These are phyloP conservation scores for Tachysurus fulvidraco DNA, from an alignment of 2,113 vertebrate species.

Conservation along the genomic window DNA sequence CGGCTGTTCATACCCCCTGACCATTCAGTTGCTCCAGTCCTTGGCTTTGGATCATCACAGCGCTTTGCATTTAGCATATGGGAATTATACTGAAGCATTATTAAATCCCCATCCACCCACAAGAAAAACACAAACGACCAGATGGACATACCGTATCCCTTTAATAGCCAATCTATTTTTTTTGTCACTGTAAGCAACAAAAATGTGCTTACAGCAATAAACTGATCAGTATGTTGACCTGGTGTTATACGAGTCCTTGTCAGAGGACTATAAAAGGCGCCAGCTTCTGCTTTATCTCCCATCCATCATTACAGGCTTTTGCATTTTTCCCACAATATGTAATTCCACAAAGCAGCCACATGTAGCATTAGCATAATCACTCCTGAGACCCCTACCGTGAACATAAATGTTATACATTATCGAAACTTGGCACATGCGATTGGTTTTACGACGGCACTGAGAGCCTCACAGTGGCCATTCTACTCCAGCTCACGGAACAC, in stretches of 20 bases:
- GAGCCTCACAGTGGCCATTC: neutral
- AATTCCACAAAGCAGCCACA: slow-evolving; percentile 51
- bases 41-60: neutral
- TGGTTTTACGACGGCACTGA: neutral
- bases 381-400: slow-evolving; percentile 26
- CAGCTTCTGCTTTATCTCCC: slow-evolving; percentile 39
- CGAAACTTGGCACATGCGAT: slow-evolving; percentile 3
- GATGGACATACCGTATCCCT: slow-evolving; percentile 59
- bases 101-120: neutral
- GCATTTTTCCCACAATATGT: slow-evolving; percentile 38
- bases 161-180: slow-evolving; percentile 66
- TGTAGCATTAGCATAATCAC: slow-evolving; percentile 45
- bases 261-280: neutral
- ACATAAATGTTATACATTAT: neutral
- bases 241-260: slow-evolving; percentile 3
- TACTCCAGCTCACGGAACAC: neutral
- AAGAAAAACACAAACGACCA: slow-evolving; percentile 11
- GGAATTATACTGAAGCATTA: neutral
- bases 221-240: slow-evolving; percentile 16
- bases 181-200: slow-evolving; percentile 37
- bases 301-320: neutral
- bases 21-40: too few species aligned
- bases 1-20: neutral
- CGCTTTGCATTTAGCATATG: neutral
- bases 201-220: slow-evolving; percentile 46